Evolutionary conservation across 2,888 invertebrate genomes (phyloP), one percentile per base, ranked within the genome.

Genomic region (Bursaphelenchus okinawaensis): DNA sequence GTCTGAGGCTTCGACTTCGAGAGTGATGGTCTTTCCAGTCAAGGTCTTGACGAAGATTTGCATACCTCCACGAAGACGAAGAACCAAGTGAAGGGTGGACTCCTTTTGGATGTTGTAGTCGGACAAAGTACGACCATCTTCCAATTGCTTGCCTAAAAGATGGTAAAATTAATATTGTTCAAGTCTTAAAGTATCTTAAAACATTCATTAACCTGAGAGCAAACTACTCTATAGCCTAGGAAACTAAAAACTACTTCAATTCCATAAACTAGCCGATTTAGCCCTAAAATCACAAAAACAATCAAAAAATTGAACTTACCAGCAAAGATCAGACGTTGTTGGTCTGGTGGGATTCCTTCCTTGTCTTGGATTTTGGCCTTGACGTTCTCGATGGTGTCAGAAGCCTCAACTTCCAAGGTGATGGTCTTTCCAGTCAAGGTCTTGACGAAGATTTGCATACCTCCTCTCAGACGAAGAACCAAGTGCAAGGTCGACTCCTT

Each of bases 31-130:
- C 85, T 93, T 93, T 80, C 92, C 92, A 81, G 91, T 92, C 57
- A 93, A 88, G 78, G 92, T 93, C 87, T 93, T 93, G 73, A 93
- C 92, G 85, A 93, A 95, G 86, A 95, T 94, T 88, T 95, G 94
- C 93, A 93, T 93, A 12, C 71, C 71, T 12, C 71, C 71, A 19
- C 71, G 71, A 40, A 70, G 66, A 20, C 71, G 68, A 27, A 70
- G 70, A 31, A 70, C 71, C n/a, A 70, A 40, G 31, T 71, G 69
- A 52, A 70, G 65, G 58, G 71, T 72, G 19, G 71, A 70, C 55
- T 69, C 71, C 65, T 70, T 72, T 63, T 70, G 68, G 63, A 72
- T 72, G 65, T 72, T 72, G 64, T 72, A 70, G 28, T 71, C 60
- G 22, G n/a, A 70, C 40, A 93, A 86, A 0, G 92, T 93, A 62